phyloP scores from a whole-genome alignment of 2,797 vertebrate species.

The Sebastes steindachneri region DNA sequence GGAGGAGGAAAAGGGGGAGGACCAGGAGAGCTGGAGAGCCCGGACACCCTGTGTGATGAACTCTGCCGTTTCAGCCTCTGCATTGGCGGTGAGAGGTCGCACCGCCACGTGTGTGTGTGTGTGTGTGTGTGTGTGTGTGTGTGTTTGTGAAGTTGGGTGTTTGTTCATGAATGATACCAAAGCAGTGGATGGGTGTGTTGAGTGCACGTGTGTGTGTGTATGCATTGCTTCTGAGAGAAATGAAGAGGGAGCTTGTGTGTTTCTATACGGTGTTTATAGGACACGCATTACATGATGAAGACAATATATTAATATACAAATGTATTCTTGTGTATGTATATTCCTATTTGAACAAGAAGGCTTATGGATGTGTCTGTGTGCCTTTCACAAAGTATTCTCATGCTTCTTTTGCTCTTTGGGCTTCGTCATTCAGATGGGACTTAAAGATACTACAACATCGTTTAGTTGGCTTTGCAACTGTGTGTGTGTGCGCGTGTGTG shows the following conservation, averaged over 20 bases:
- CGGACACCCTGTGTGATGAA: slow-evolving; percentile 84
- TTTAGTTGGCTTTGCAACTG: neutral
- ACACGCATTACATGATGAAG: neutral
- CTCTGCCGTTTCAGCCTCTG: slow-evolving; percentile 88
- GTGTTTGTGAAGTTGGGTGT: neutral
- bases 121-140: neutral
- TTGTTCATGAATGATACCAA: neutral
- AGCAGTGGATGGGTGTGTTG: neutral
- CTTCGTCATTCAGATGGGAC: neutral
- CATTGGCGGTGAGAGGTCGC: slow-evolving; percentile 84
- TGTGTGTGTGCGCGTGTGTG: neutral
- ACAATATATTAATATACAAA: neutral
- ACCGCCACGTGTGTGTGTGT: neutral
- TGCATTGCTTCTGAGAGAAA: neutral
- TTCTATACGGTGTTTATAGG: neutral
- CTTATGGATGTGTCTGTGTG: neutral
- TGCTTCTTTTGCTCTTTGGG: neutral
- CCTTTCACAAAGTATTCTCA: neutral
- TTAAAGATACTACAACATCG: neutral
- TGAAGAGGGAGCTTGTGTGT: neutral
- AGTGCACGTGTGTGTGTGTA: neutral
- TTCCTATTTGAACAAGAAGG: neutral
- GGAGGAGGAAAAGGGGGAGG: slow-evolving; percentile 81
- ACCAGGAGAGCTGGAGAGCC: slow-evolving; percentile 84
- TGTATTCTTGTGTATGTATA: neutral